phyloP scores from a whole-genome alignment of 2,113 vertebrate genomes.

The Gnathonemus echidnorhynchus region DNA sequence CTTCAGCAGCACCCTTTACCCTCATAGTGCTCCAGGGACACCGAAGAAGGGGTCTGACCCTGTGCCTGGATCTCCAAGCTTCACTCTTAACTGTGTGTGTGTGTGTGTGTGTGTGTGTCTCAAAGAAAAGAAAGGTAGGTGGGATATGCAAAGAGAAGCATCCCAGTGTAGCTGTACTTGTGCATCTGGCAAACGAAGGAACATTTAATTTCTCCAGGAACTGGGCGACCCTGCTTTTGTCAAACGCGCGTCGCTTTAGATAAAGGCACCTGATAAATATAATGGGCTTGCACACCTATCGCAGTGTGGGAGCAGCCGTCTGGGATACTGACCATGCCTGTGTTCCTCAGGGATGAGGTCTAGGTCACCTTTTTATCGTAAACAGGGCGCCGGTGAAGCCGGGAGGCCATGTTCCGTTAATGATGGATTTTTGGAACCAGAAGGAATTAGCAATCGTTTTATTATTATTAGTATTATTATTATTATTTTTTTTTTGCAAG shows the following conservation, averaged over 20 bases:
- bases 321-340: background rate
- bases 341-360: background rate
- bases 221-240: background rate
- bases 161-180: background rate
- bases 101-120: background rate
- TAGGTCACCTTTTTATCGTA: constrained; percentile 30
- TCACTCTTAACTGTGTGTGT: background rate
- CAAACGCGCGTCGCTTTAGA: background rate
- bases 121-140: background rate
- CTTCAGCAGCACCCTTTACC: background rate
- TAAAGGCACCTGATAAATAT: background rate
- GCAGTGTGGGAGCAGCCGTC: background rate
- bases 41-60: background rate
- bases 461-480: background rate
- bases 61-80: background rate
- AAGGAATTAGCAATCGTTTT: background rate
- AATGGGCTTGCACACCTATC: background rate
- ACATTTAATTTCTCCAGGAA: background rate
- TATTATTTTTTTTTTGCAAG: background rate
- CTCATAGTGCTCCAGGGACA: background rate
- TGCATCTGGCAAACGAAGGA: background rate
- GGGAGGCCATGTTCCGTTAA: constrained; percentile 26
- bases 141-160: background rate
- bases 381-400: constrained; percentile 36
- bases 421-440: constrained; percentile 27